Base-by-base conservation (phyloP, 2,113 vertebrate genomes). In the Ctenodactylus gundi region DNA sequence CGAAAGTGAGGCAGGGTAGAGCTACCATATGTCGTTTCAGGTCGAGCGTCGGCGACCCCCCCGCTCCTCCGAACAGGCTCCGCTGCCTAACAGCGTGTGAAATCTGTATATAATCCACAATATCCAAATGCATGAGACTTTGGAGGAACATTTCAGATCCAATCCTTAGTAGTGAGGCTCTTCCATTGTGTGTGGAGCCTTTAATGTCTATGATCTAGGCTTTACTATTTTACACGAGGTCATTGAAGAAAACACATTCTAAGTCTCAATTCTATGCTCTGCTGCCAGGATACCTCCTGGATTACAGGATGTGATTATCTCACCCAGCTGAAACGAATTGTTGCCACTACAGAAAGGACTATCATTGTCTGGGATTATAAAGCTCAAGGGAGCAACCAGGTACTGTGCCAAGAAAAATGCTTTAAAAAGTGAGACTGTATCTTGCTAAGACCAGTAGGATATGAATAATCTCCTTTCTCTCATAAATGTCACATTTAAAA, bases 311-410 rank as follows among this genome's bases (percentile, higher is more conserved):
- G 98, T 68, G 98, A 98, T 94, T 98, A 98, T 80, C 97, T 98
- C 39, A 85, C 90, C 55, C 98, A 98, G 39, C 90, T 98, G 83
- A 98, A 98, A 73, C 96, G 95, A 46, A 94, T 98, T 0, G 96
- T 98, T 34, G 98, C 97, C 93, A 97, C 98, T 29, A 98, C 98
- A 29, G 98, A 98, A 96, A 98, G 98, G 90, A 98, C 97, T 34
- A n/a, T 98, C 49, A 76, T 98, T 34, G 4, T 98, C 93, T 98
- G 98, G 98, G 97, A 98, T 97, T 98, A 98, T 92, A 98, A 98
- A 98, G 93, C 98, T 82, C 97, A 98, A 88, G 97, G 96, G 3
- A 97, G 9, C 70, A 95, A 60, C 11, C 62, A 98, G 98, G 98
- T 98, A 98, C 44, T 44, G 6, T 88, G 9, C n/a, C n/a, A 55